phyloP scores from a whole-genome alignment of 2,888 invertebrate genomes.

The Lutraria lutraria region DNA sequence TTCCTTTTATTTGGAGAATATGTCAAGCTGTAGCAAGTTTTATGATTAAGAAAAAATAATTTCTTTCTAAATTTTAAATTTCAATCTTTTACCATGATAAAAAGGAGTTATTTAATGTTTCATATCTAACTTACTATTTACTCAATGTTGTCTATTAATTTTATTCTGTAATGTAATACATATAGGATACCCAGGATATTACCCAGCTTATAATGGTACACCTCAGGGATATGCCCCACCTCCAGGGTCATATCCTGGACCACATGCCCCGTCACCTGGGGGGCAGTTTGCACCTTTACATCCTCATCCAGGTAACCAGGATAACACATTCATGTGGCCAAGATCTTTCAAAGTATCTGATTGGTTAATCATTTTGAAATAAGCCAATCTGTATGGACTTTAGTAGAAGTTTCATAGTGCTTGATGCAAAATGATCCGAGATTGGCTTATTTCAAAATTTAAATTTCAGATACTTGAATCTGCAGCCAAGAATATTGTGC shows the following conservation, averaged over 20 bases:
- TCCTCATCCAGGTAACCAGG: conserved; percentile 62
- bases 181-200: conserved; percentile 68
- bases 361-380: conserved; percentile 12
- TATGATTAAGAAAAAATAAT: too few species aligned
- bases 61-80: background rate
- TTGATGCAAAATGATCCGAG: background rate
- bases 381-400: background rate
- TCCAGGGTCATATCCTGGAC: conserved; percentile 58
- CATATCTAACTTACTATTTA: background rate
- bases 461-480: background rate
- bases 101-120: background rate
- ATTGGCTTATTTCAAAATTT: conserved; percentile 1
- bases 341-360: conserved; percentile 27
- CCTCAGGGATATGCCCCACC: conserved; percentile 52
- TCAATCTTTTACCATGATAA: background rate
- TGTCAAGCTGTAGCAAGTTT: too few species aligned
- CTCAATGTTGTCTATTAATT: conserved; percentile 18
- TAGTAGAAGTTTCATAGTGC: background rate
- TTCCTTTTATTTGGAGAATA: too few species aligned
- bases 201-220: conserved; percentile 52
- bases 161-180: conserved; percentile 30
- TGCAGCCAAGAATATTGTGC: conserved; percentile 6
- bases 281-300: conserved; percentile 64
- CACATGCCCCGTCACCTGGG: conserved; percentile 61
- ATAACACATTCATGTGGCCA: background rate